Percentiles rank a stretch among this genome's conserved stretches.
Evolutionary conservation across 2,797 vertebrate species (phyloP).

Genomic region (Delichon dasypus): DNA sequence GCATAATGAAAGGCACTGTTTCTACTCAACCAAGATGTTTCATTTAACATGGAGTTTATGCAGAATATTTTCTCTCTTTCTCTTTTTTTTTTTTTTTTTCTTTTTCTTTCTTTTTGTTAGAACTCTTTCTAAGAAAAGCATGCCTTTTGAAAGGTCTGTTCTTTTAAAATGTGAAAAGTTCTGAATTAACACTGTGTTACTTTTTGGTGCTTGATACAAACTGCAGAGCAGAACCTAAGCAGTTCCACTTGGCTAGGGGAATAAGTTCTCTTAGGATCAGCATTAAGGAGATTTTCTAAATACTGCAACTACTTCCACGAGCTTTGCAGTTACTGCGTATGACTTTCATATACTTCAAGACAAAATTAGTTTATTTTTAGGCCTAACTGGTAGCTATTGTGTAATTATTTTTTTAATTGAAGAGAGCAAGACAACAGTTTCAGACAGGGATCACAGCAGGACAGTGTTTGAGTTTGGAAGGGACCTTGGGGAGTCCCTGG

Average conservation of each 20-base stretch:
- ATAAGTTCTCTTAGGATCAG: background rate
- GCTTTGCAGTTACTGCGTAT: background rate
- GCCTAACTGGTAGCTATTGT: background rate
- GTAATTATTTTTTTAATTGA: background rate
- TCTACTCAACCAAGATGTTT: background rate
- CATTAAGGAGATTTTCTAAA: background rate
- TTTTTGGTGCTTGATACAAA: background rate
- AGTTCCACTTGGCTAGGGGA: background rate
- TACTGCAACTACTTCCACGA: accelerated
- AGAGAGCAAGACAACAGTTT: background rate
- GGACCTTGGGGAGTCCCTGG: too few relatives aligned
- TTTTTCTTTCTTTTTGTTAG: background rate
- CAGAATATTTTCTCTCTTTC: background rate
- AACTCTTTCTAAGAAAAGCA: background rate
- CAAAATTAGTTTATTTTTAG: background rate
- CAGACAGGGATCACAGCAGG: background rate
- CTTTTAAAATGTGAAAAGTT: background rate
- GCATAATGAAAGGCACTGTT: background rate
- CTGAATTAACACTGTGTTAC: background rate
- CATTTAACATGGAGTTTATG: background rate
- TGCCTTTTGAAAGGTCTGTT: background rate
- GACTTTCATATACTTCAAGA: background rate
- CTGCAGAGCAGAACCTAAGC: background rate
- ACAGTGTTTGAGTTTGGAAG: background rate
- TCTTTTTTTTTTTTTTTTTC: background rate